Conservation (phyloP, 2,888 invertebrate genomes). For the Rhagonycha lutea region DNA sequence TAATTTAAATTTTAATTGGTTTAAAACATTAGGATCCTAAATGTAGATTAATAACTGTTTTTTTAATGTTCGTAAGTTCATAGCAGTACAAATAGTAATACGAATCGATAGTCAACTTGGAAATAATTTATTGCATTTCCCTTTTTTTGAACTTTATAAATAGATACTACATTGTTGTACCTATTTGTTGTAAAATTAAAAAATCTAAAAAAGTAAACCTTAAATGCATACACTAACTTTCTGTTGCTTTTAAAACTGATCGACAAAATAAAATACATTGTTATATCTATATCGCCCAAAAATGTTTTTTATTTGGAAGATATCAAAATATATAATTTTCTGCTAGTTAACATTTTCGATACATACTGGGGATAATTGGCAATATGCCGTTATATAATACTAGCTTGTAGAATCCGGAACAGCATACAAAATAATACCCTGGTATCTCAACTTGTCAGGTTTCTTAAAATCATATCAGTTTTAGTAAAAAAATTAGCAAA, state of each 20-base stretch:
- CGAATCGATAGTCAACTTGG: neutral
- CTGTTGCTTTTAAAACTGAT: neutral
- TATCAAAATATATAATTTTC: neutral
- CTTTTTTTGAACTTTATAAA: neutral
- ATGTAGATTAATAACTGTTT: neutral
- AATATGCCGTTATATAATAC: too few relatives aligned
- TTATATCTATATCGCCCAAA: neutral
- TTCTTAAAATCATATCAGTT: too few relatives aligned
- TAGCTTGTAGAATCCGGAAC: too few relatives aligned
- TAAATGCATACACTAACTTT: neutral
- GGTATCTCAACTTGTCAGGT: too few relatives aligned
- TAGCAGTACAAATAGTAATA: neutral
- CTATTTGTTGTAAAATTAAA: neutral
- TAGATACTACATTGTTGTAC: neutral
- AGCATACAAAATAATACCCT: too few relatives aligned
- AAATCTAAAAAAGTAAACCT: neutral
- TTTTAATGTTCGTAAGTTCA: neutral
- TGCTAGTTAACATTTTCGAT: too few relatives aligned
- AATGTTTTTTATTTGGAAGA: neutral
- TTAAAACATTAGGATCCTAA: neutral
- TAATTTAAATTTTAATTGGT: neutral
- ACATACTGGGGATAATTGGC: too few relatives aligned
- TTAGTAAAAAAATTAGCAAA: too few relatives aligned
- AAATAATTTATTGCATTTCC: neutral
- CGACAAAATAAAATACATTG: too few relatives aligned